Base-by-base conservation (phyloP, 1,140 invertebrate species). In the Ridgeia piscesae region DNA sequence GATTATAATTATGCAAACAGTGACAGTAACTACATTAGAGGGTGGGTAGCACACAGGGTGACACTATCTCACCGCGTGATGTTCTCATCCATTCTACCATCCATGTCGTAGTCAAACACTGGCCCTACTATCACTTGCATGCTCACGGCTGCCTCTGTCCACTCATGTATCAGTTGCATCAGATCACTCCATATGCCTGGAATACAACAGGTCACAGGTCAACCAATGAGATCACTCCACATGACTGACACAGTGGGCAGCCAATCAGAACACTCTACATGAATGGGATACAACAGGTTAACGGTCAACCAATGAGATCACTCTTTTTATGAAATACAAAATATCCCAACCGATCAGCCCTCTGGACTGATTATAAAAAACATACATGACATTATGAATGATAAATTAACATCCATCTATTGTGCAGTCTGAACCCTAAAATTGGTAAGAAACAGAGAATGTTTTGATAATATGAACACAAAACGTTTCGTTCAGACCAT, bases 51-150 rank as follows among this genome's bases (percentile, higher is more conserved):
- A n/a, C n/a, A n/a, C n/a, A n/a, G n/a, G n/a, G n/a, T n/a, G n/a
- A n/a, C n/a, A n/a, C n/a, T n/a, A n/a, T 21, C 58, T 21, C 91
- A 93, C 93, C 58, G 33, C 33, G 91, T 89, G n/a, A 92, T 48
- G 50, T 93, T 91, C 31, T n/a, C 31, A 77, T 93, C 93, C 33
- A n/a, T 34, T 34, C 42, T 33, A 31, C 93, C 91, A 88, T 93
- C 93, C 27, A 89, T 42, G 88, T 93, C 90, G 31, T 89, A 90
- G 88, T 93, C 93, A 58, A 89, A 93, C 21, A 92, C 77, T 14
- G 93, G 93, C 33, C 93, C 93, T 33, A 93, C 33, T 33, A 92
- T 42, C 33, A 88, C 77, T 48, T 89, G 91, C 17, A 92, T 89
- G 31, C 42, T 88, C 88, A 34, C 9, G 58, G 50, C 17, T 34